Evolutionary conservation across 1,140 invertebrate species (phyloP).

Genomic region (Cataglyphis hispanica): DNA sequence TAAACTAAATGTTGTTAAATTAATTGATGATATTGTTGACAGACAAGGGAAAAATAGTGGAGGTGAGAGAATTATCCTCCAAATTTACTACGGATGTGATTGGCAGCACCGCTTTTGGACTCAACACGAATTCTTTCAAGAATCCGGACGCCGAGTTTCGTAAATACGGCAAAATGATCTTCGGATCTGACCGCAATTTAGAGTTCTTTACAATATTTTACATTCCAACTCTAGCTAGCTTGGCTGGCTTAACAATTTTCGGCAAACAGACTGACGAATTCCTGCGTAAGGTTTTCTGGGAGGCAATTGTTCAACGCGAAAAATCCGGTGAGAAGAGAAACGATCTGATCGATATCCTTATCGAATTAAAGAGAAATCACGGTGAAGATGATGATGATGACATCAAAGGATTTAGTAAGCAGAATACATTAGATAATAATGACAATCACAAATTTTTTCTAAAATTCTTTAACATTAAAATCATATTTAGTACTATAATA

Average conservation of each 20-base stretch:
- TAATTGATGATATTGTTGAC: background rate
- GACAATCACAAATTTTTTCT: too few species aligned
- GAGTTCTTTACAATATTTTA: constrained; percentile 70
- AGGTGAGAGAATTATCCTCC: constrained; percentile 84
- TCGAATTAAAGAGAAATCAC: constrained; percentile 77
- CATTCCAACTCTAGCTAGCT: constrained; percentile 72
- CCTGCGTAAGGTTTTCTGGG: constrained; percentile 80
- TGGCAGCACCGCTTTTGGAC: constrained; percentile 87
- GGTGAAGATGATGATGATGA: too few species aligned
- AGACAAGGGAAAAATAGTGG: constrained; percentile 72
- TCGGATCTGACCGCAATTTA: constrained; percentile 71
- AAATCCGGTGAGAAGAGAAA: constrained; percentile 76
- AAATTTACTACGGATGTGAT: constrained; percentile 89
- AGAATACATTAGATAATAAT: background rate
- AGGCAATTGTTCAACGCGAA: constrained; percentile 77
- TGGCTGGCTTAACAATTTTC: constrained; percentile 75
- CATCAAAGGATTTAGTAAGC: constrained; percentile 36
- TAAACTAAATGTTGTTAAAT: background rate
- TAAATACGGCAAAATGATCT: constrained; percentile 72
- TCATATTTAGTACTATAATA: too few species aligned
- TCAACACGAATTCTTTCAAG: constrained; percentile 87
- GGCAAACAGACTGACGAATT: constrained; percentile 73
- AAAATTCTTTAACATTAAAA: too few species aligned
- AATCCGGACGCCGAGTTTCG: constrained; percentile 83
- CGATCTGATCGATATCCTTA: constrained; percentile 85